A percentile compares a stretch with the other conserved stretches of the same genome.
Evolutionary conservation across 2,113 vertebrate species (phyloP).

Genomic region (Oplegnathus fasciatus): DNA sequence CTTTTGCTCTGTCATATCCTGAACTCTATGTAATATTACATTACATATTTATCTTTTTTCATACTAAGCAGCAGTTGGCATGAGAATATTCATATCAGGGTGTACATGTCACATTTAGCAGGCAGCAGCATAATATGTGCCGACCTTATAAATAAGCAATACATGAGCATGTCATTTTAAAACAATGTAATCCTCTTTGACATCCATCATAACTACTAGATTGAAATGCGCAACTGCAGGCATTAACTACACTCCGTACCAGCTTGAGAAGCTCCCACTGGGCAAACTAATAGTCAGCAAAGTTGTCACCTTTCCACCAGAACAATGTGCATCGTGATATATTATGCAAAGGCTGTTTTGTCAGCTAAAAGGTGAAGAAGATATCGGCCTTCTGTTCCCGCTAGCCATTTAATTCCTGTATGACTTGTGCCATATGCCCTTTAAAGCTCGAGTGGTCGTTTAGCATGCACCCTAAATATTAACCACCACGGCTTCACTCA

Average conservation of each 20-base stretch:
- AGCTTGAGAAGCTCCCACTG: conserved; percentile 44
- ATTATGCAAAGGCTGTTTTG: conserved; percentile 67
- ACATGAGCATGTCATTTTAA: conserved; percentile 5
- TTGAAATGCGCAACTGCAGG: conserved; percentile 38
- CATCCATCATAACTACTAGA: conserved; percentile 32
- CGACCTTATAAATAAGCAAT: conserved; percentile 23
- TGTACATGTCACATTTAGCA: conserved; percentile 14
- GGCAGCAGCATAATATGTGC: conserved; percentile 8
- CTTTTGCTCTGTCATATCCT: conserved; percentile 3
- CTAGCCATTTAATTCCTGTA: conserved; percentile 73
- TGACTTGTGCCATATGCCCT: conserved; percentile 76
- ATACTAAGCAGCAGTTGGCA: conserved; percentile 31
- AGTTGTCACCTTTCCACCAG: conserved; percentile 52
- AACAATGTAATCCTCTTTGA: conserved; percentile 18
- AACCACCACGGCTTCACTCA: conserved; percentile 58
- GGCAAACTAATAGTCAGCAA: conserved; percentile 51
- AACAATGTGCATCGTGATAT: conserved; percentile 41
- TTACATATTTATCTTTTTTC: conserved; percentile 12
- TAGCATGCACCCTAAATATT: conserved; percentile 74
- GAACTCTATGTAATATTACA: background rate
- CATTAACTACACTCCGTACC: conserved; percentile 20
- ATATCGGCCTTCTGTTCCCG: conserved; percentile 69
- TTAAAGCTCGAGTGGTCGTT: conserved; percentile 73
- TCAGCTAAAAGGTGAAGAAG: conserved; percentile 68
- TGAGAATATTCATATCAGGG: conserved; percentile 30